A percentile compares a stretch with the other conserved stretches of the same genome.
These are phyloP conservation scores for Liparis tanakae DNA, from an alignment of 2,797 vertebrate genomes.

Conservation along the genomic window DNA sequence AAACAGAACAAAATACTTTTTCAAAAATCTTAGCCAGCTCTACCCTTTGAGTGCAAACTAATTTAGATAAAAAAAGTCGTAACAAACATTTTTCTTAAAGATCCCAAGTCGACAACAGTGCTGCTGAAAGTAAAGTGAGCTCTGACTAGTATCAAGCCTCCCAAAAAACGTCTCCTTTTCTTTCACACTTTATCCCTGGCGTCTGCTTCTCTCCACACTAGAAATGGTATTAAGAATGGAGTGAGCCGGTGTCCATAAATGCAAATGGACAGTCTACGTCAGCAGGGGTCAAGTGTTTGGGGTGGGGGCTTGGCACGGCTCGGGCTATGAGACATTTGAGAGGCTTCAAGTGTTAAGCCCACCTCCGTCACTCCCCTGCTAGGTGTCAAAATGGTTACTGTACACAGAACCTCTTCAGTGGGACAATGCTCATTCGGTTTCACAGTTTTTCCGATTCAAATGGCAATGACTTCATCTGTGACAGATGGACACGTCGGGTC, in stretches of 20 bases:
- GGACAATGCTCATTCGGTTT: conserved; percentile 42
- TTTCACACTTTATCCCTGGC: conserved; percentile 55
- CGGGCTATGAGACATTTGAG: conserved; percentile 81
- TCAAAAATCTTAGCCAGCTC: conserved; percentile 69
- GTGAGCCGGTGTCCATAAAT: conserved; percentile 81
- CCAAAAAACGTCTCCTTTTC: conserved; percentile 20
- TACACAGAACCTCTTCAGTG: conserved; percentile 47
- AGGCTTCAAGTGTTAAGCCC: conserved; percentile 80
- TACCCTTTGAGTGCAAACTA: conserved; percentile 46
- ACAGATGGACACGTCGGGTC: conserved; percentile 7
- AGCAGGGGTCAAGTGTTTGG: conserved; percentile 77
- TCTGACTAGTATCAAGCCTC: conserved; percentile 9
- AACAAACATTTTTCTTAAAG: conserved; percentile 7
- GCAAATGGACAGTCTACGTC: conserved; percentile 79
- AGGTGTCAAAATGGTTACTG: conserved; percentile 79
- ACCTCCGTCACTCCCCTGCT: conserved; percentile 62
- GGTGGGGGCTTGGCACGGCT: conserved; percentile 78
- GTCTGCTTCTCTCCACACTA: conserved; percentile 64
- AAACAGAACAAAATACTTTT: conserved; percentile 55
- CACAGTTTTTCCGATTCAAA: conserved; percentile 10
- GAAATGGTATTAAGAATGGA: conserved; percentile 74
- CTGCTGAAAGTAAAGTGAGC: conserved; percentile 19
- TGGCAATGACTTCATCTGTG: conserved; percentile 16
- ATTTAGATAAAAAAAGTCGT: conserved; percentile 27
- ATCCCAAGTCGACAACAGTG: conserved; percentile 18